Base-by-base conservation (phyloP, 2,888 invertebrate genomes). In the Incurvaria masculella region DNA sequence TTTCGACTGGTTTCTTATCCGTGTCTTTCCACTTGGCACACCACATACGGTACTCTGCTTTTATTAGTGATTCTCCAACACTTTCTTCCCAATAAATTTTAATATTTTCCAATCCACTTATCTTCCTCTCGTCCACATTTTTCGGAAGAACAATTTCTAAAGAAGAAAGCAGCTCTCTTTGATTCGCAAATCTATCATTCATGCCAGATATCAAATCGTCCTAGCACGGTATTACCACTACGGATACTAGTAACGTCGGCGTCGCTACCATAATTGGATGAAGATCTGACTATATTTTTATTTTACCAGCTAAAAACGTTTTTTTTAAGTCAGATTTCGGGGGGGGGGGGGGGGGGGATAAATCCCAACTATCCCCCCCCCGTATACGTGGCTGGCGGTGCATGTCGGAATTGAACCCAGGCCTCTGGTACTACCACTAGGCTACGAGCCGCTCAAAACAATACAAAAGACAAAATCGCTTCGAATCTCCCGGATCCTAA, bases 131-230 rank as follows among this genome's bases (percentile, higher is more conserved):
- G 40, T 49, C 46, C 46, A 49, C 46, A 49, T 49, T 45, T 49
- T 46, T 46, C 43, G 42, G 26, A 42, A 49, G 49, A 49, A 49
- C 43, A 43, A 49, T 49, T 46, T 49, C 46, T 49, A 46, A 49
- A 49, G 49, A 49, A 49, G 46, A 49, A 46, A 49, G 46, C 46
- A 49, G 49, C 49, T 49, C 46, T 46, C 46, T 46, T 41, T 49
- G 45, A 49, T 46, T 49, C 42, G 49, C 46, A 49, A 49, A 49
- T 49, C 49, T 41, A 21, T 21, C 41, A 48, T 47, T 45, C 33
- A 45, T 23, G 45, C 45, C 18, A 45, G 38, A 45, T 18, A 45
- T 38, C n/a, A 38, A 33, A 27, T 33, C 8, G 23, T 45, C 45
- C 21, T 21, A 43, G 43, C 43, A 43, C 43, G 43, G 43, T 43